Evolutionary conservation across 2,888 invertebrate species (phyloP).

Genomic region (Eumacrocentrus americanus): DNA sequence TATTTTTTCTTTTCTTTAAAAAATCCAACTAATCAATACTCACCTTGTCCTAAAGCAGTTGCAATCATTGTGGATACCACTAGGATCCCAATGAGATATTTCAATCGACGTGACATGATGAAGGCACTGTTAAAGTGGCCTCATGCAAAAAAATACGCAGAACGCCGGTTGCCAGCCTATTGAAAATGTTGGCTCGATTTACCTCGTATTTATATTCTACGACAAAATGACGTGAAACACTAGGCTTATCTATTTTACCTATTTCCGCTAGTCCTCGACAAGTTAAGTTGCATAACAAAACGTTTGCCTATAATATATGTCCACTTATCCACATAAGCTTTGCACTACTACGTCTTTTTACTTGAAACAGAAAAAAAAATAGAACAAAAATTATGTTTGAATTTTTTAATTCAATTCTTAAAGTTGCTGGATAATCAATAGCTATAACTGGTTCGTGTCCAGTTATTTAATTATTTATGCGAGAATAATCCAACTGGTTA

Average conservation of each 20-base stretch:
- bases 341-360: background rate
- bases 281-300: background rate
- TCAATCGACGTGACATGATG: conserved; percentile 15
- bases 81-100: conserved; percentile 19
- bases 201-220: conserved; percentile 16
- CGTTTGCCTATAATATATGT: background rate
- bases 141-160: background rate
- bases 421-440: background rate
- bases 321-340: background rate
- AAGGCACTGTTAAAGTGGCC: conserved; percentile 8
- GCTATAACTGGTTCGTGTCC: background rate
- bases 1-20: background rate
- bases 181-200: background rate
- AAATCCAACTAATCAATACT: background rate
- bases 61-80: background rate
- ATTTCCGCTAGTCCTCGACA: background rate
- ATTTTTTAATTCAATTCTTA: too few relatives aligned
- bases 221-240: conserved; percentile 10
- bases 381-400: background rate
- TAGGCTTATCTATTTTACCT: background rate
- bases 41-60: conserved; percentile 9
- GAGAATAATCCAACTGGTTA: background rate
- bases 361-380: background rate
- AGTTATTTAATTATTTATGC: background rate
- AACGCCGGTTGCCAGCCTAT: conserved; percentile 7